phyloP scores from a whole-genome alignment of 2,113 vertebrate species.

The Centropus unirufus region DNA sequence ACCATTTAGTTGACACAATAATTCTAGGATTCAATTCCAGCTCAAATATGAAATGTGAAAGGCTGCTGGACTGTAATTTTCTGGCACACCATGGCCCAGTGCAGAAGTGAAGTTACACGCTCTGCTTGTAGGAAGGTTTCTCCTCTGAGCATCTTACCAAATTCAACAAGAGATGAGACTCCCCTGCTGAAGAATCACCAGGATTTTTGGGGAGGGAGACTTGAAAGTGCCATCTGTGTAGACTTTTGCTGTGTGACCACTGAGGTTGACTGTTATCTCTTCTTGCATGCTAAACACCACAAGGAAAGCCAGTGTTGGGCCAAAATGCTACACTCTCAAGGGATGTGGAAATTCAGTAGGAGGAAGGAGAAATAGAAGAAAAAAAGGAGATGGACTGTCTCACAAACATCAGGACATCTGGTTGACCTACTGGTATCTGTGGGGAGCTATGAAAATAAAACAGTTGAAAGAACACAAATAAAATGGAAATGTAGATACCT shows the following conservation, averaged over 20 bases:
- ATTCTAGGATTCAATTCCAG: background rate
- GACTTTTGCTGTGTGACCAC: background rate
- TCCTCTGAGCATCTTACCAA: background rate
- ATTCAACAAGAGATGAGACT: background rate
- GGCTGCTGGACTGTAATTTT: background rate
- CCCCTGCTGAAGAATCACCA: background rate
- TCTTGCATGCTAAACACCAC: background rate
- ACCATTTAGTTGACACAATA: background rate
- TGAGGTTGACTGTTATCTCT: background rate
- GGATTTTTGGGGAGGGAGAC: background rate
- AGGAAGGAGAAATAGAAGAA: background rate
- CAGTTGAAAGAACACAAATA: background rate
- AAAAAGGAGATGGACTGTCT: background rate
- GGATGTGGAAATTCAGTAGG: background rate
- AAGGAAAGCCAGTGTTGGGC: background rate
- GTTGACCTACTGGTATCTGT: background rate
- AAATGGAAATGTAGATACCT: background rate
- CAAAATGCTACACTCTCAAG: background rate
- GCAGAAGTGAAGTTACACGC: background rate
- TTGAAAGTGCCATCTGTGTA: background rate
- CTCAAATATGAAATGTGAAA: background rate
- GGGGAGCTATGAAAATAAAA: background rate
- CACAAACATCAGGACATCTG: background rate
- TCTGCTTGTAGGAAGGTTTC: background rate
- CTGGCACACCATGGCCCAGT: background rate